Evolutionary conservation across 1,140 invertebrate species (phyloP), one percentile per base, ranked within the genome.

Genomic region (Pseudomyrmex dendroicus): DNA sequence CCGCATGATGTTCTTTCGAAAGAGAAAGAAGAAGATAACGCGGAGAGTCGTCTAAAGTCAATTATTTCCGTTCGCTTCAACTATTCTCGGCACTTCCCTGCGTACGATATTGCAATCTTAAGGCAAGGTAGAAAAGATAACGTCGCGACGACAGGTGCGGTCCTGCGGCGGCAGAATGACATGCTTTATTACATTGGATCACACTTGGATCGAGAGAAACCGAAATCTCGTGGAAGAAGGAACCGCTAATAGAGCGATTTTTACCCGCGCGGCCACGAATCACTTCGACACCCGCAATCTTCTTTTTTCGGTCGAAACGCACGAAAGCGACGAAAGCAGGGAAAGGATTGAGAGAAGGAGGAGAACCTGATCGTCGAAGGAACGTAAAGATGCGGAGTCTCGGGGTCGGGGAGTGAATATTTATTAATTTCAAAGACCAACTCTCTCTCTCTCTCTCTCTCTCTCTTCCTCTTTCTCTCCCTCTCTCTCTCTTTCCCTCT

Each of bases 391-490:
- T 35, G 56, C 56, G 44, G 3, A 54, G 35, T 13, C n/a, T 9
- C 62, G 64, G n/a, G 52, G 67, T 72, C 66, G 54, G 54, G 54
- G 54, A 35, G 57, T 77, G 85, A 84, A 82, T 89, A 90, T 89
- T 90, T 90, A 90, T 89, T 89, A 89, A 89, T 89, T 89, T 84
- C 82, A 89, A 78, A 89, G 82, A 74, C 74, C 73, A 74, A 10
- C 44, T 66, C 82, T 61, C 74, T 73, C 63, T 57, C n/a, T 56
- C 68, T 83, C 5, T 83, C 57, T 76, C 59, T 52, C 63, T 44
- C 44, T 57, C 46, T 35, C 4, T 22, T 44, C 13, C 52, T 59
- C 35, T 77, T n/a, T 67, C 64, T 44, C 44, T 57, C 46, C 17
- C 4, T 22, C 54, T 17, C 52, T 59, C 35, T 77, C 25, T 67